phyloP scores from a whole-genome alignment of 2,888 invertebrate genomes.

The Lycia hirtaria region DNA sequence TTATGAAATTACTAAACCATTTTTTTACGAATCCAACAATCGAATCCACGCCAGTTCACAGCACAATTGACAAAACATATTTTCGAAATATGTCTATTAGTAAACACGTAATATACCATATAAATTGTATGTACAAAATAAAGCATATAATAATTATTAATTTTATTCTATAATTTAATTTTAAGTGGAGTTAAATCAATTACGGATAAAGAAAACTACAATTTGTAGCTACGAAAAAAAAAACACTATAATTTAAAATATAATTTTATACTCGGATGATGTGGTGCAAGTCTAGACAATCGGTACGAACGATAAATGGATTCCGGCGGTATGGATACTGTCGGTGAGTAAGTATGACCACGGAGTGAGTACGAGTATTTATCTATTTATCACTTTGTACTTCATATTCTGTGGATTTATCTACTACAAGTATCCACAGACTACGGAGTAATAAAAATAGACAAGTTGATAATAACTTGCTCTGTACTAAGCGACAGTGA shows the following conservation, averaged over 20 bases:
- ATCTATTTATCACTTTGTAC: too few relatives aligned
- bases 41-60: slow-evolving; percentile 70
- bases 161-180: slow-evolving; percentile 51
- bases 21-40: slow-evolving; percentile 61
- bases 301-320: too few relatives aligned
- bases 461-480: too few relatives aligned
- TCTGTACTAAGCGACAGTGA: too few relatives aligned
- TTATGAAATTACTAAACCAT: slow-evolving; percentile 20
- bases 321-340: too few relatives aligned
- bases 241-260: not conserved
- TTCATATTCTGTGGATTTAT: too few relatives aligned
- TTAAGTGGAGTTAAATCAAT: slow-evolving; percentile 63
- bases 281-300: too few relatives aligned
- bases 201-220: slow-evolving; percentile 43
- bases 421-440: too few relatives aligned
- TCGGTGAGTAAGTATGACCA: too few relatives aligned
- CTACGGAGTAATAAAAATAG: too few relatives aligned
- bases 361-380: too few relatives aligned
- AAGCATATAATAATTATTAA: slow-evolving; percentile 72
- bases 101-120: slow-evolving; percentile 84
- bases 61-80: slow-evolving; percentile 86
- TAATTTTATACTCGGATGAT: not conserved
- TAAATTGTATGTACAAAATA: slow-evolving; percentile 83
- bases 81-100: slow-evolving; percentile 83
- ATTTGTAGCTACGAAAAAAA: slow-evolving; percentile 36